phyloP scores from a whole-genome alignment of 2,888 invertebrate species.

The Spodoptera picta region DNA sequence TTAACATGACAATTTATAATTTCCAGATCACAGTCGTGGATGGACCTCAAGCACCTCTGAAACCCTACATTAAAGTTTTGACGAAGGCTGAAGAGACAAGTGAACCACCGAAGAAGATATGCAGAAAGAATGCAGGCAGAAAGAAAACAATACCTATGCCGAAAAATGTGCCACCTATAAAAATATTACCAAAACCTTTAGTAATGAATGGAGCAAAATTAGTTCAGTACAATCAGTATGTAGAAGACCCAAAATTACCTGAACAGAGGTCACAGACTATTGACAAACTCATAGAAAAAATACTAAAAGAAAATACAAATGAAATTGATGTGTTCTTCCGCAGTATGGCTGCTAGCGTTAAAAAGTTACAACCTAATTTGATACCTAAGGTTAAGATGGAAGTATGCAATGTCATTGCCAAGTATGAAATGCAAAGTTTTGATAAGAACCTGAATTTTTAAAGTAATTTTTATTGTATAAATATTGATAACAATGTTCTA shows the following conservation, averaged over 20 bases:
- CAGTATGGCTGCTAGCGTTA: constrained; percentile 86
- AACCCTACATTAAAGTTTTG: constrained; percentile 69
- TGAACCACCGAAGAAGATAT: constrained; percentile 75
- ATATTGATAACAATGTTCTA: constrained; percentile 10
- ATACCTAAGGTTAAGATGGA: constrained; percentile 87
- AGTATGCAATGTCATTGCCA: constrained; percentile 85
- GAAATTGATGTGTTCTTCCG: constrained; percentile 85
- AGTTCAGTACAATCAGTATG: constrained; percentile 74
- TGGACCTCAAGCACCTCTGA: constrained; percentile 65
- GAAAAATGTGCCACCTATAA: constrained; percentile 76
- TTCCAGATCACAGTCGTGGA: constrained; percentile 84
- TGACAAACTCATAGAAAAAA: constrained; percentile 83
- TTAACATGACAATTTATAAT: background rate
- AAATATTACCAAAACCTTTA: constrained; percentile 83
- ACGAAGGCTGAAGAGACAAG: constrained; percentile 59
- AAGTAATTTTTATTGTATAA: background rate
- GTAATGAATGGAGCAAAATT: constrained; percentile 77
- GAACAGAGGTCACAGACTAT: constrained; percentile 77
- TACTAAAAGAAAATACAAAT: constrained; percentile 83
- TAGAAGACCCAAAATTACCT: constrained; percentile 75
- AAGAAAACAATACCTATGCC: constrained; percentile 75
- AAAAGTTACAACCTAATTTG: constrained; percentile 83
- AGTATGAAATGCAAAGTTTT: constrained; percentile 86
- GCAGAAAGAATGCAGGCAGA: constrained; percentile 73
- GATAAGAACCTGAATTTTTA: constrained; percentile 69